Evolutionary conservation across 1,140 invertebrate genomes (phyloP).

Genomic region (Leptopilina clavipes): DNA sequence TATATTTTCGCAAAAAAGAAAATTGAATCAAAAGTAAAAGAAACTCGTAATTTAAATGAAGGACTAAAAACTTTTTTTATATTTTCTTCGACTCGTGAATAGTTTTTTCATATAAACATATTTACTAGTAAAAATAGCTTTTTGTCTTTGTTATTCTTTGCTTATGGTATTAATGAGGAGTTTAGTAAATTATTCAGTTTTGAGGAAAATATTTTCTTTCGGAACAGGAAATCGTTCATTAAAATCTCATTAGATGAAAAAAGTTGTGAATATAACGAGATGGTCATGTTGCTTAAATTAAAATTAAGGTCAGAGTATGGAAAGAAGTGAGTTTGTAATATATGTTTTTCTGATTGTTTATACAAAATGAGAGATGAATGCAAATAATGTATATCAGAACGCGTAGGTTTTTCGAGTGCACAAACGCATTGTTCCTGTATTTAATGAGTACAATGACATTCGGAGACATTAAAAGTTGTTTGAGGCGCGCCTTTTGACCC

Average conservation of each 20-base stretch:
- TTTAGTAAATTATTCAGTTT: not conserved
- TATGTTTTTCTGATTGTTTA: not conserved
- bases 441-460: constrained; percentile 34
- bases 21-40: too few species aligned
- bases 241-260: not conserved
- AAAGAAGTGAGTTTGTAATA: too few species aligned
- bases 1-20: too few species aligned
- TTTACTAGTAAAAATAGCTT: too few species aligned
- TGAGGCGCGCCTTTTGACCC: constrained; percentile 14
- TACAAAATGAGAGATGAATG: too few species aligned
- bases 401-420: constrained; percentile 7
- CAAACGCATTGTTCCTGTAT: not conserved
- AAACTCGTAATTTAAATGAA: too few species aligned
- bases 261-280: not conserved
- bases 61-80: too few species aligned
- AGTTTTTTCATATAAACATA: too few species aligned
- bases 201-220: not conserved
- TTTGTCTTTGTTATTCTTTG: too few species aligned
- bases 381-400: not conserved
- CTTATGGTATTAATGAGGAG: too few species aligned
- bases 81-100: too few species aligned
- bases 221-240: constrained; percentile 23
- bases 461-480: constrained; percentile 16
- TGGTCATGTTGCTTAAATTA: not conserved
- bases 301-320: not conserved